These are phyloP conservation scores for Caenorhabditis wallacei DNA, from an alignment of 2,888 invertebrate species.

Conservation along the genomic window DNA sequence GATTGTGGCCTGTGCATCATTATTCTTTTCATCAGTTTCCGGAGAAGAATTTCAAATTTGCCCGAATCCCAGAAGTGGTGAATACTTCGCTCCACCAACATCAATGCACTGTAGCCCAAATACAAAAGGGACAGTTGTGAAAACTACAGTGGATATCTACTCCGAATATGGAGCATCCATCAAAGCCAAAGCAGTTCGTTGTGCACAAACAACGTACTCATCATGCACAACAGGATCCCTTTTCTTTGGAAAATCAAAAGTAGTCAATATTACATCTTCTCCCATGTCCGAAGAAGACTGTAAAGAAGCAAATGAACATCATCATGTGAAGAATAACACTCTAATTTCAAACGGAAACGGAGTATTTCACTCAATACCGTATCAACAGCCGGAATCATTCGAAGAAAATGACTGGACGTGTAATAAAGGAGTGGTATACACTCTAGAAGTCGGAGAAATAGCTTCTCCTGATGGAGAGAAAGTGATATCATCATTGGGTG, in stretches of 20 bases:
- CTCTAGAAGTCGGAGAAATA: slow-evolving; percentile 3
- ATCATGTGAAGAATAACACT: background rate
- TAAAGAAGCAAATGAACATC: background rate
- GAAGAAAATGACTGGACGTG: background rate
- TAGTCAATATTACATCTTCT: background rate
- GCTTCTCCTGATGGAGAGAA: slow-evolving; percentile 20
- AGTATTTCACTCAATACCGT: background rate
- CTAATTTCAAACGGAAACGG: slow-evolving; percentile 15
- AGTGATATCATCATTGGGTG: slow-evolving; percentile 17
- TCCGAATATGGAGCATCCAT: slow-evolving; percentile 19
- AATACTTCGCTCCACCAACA: slow-evolving; percentile 12
- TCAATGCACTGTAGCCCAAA: slow-evolving; percentile 1
- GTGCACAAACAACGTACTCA: background rate
- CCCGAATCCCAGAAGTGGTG: slow-evolving; percentile 5
- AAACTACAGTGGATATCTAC: background rate
- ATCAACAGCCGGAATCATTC: background rate
- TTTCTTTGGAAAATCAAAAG: background rate
- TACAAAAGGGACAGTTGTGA: slow-evolving; percentile 1
- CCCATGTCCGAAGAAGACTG: slow-evolving; percentile 1
- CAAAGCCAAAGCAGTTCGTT: slow-evolving; percentile 5
- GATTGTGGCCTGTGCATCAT: background rate
- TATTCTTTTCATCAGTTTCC: background rate
- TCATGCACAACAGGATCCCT: background rate
- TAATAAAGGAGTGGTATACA: background rate
- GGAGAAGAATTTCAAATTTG: slow-evolving; percentile 17